phyloP scores from a whole-genome alignment of 2,888 invertebrate genomes.

The Campopleginae sp. region DNA sequence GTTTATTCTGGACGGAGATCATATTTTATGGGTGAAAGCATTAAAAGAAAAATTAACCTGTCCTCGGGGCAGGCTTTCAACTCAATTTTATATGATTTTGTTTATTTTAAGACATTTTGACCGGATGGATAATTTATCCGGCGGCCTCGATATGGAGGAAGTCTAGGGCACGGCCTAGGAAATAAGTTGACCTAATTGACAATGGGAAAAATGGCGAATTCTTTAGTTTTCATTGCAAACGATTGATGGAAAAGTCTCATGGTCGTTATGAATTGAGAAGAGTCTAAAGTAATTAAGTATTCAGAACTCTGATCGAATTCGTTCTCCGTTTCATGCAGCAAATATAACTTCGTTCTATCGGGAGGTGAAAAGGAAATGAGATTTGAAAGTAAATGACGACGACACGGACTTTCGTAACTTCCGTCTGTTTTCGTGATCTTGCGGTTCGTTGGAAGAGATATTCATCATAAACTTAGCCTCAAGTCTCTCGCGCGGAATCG shows the following conservation, averaged over 20 bases:
- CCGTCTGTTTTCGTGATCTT: slow-evolving; percentile 35
- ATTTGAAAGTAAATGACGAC: slow-evolving; percentile 46
- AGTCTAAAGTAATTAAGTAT: slow-evolving; percentile 26
- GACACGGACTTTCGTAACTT: slow-evolving; percentile 42
- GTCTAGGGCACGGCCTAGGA: neutral
- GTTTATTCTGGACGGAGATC: no score
- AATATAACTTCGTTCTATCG: slow-evolving; percentile 1
- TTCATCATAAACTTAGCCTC: slow-evolving; percentile 53
- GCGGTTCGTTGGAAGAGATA: slow-evolving; percentile 67
- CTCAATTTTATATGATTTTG: no score
- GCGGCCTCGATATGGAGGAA: neutral
- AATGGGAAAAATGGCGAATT: neutral
- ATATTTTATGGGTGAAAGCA: no score
- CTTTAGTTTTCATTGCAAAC: neutral
- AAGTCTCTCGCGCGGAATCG: slow-evolving; percentile 50
- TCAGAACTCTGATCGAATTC: slow-evolving; percentile 7
- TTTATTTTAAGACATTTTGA: neutral
- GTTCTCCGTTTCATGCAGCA: neutral
- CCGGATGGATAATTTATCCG: neutral
- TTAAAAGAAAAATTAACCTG: no score
- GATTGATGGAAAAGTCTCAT: slow-evolving; percentile 13
- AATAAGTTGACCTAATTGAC: neutral
- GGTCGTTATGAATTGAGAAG: neutral
- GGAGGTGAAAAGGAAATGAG: slow-evolving; percentile 22
- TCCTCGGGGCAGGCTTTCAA: no score